A percentile compares a stretch with the other conserved stretches of the same genome.
Evolutionary conservation across 2,888 invertebrate species (phyloP).

Genomic region (Tipula lateralis): DNA sequence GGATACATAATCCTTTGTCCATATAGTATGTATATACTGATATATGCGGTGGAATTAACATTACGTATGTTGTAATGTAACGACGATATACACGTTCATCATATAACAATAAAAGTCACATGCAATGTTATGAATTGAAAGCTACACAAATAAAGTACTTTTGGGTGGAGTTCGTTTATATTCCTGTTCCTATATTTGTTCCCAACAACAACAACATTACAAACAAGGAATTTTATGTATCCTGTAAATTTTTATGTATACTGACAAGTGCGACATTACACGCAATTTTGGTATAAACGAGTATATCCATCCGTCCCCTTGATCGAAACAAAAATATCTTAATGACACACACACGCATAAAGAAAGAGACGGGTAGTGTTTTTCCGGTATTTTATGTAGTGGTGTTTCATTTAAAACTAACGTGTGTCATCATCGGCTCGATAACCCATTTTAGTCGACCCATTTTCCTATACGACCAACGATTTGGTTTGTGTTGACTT

Average conservation of each 20-base stretch:
- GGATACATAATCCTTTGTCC: not conserved
- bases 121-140: not conserved
- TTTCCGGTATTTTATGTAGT: not conserved
- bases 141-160: not conserved
- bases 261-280: not conserved
- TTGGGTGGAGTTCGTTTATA: not conserved
- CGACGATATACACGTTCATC: not conserved
- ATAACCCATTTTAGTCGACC: not conserved
- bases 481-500: too few species aligned
- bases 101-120: slow-evolving; percentile 15
- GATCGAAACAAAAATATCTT: not conserved
- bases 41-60: not conserved
- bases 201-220: not conserved
- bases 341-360: not conserved
- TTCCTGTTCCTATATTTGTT: not conserved
- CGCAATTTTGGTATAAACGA: not conserved
- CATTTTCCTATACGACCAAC: not conserved
- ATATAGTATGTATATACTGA: not conserved
- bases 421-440: not conserved
- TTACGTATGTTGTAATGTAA: not conserved
- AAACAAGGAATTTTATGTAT: not conserved
- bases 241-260: not conserved
- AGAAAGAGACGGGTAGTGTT: not conserved
- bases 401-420: not conserved
- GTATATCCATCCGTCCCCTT: not conserved